Conservation (phyloP, 2,113 vertebrate species). For the Nestor notabilis region DNA sequence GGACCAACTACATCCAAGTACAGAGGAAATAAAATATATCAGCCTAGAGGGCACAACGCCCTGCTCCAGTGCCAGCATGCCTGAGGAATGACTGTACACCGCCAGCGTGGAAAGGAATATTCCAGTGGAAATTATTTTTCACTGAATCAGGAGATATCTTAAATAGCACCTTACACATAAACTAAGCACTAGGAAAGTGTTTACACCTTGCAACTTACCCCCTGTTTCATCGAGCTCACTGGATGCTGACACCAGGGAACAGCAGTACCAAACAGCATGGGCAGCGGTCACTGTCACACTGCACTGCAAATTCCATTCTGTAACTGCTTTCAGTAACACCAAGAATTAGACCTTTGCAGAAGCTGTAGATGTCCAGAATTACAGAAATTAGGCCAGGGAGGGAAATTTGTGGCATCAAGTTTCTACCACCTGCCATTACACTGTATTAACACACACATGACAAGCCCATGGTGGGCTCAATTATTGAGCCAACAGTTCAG, state of each 20-base stretch:
- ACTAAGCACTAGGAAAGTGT: neutral
- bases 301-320: neutral
- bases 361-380: neutral
- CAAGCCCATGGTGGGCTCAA: neutral
- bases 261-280: rapidly evolving
- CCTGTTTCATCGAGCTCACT: rapidly evolving
- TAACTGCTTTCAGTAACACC: neutral
- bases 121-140: neutral
- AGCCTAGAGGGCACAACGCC: neutral
- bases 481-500: neutral
- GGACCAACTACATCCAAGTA: neutral
- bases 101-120: neutral
- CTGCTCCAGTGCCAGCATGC: neutral
- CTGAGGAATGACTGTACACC: neutral
- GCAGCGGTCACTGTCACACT: rapidly evolving
- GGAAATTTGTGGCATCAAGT: neutral
- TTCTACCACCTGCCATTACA: neutral
- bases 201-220: neutral
- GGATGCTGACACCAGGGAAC: neutral
- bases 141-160: neutral
- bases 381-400: neutral
- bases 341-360: neutral
- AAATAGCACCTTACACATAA: neutral
- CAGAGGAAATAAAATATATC: neutral
- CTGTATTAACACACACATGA: rapidly evolving